Evolutionary conservation across 2,797 vertebrate genomes (phyloP).

Genomic region (Gymnothorax reevesii): DNA sequence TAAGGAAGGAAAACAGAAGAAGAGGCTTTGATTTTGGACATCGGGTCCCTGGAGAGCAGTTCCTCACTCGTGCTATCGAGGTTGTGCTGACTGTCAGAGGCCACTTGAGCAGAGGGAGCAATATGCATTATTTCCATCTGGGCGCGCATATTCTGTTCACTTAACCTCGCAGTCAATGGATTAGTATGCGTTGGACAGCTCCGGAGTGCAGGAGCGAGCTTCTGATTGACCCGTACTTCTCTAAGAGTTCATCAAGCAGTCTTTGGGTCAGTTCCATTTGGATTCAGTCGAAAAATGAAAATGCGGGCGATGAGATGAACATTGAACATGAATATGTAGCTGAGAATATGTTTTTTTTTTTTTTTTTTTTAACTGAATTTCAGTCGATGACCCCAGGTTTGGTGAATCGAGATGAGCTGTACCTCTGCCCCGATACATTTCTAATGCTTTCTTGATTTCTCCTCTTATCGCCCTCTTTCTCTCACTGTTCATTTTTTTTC

Average conservation of each 20-base stretch:
- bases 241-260: neutral
- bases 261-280: neutral
- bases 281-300: neutral
- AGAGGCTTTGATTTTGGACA: conserved; percentile 16
- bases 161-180: neutral
- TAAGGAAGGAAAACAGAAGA: conserved; percentile 14
- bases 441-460: conserved; percentile 43
- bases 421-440: neutral
- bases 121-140: conserved; percentile 54
- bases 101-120: conserved; percentile 51
- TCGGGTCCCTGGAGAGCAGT: conserved; percentile 16
- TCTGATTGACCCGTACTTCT: neutral
- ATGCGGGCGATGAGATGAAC: neutral
- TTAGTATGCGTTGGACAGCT: neutral
- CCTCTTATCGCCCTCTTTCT: conserved; percentile 14
- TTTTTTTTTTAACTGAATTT: neutral
- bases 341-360: neutral
- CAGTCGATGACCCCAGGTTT: neutral
- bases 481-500: conserved; percentile 8
- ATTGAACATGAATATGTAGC: neutral
- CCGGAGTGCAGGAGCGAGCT: neutral
- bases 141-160: conserved; percentile 36
- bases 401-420: neutral
- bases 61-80: neutral
- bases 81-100: conserved; percentile 14